A percentile compares a stretch with the other conserved stretches of the same genome.
These are phyloP conservation scores for Pandemis heparana DNA, from an alignment of 2,888 invertebrate genomes.

Conservation along the genomic window DNA sequence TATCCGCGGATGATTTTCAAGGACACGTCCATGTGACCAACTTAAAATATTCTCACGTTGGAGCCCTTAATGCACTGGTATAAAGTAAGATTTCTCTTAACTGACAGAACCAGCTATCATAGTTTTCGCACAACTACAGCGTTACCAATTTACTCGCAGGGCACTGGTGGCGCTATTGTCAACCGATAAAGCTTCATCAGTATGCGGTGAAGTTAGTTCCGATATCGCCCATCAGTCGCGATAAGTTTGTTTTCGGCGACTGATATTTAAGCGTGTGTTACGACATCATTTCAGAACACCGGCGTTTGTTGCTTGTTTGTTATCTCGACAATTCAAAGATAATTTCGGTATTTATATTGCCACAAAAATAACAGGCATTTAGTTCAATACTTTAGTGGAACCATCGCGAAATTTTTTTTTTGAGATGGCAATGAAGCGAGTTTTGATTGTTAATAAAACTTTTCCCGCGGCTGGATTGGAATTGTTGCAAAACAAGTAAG, in stretches of 20 bases:
- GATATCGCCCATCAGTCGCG: not conserved
- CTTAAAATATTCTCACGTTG: not conserved
- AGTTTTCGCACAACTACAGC: not conserved
- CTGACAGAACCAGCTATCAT: not conserved
- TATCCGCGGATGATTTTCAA: not conserved
- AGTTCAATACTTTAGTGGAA: not conserved
- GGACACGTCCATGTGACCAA: not conserved
- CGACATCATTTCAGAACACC: not conserved
- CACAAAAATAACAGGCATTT: not conserved
- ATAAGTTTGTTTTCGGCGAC: not conserved
- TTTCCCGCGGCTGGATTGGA: slow-evolving; percentile 69
- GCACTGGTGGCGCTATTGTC: not conserved
- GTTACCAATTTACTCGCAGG: not conserved
- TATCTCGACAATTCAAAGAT: not conserved
- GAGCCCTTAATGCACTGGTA: not conserved
- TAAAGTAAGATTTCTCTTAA: not conserved
- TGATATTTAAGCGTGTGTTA: not conserved
- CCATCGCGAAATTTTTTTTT: not conserved
- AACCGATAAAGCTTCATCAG: not conserved
- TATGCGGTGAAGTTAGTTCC: not conserved
- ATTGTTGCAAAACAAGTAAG: slow-evolving; percentile 71
- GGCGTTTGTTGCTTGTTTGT: slow-evolving; percentile 5
- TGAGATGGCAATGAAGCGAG: slow-evolving; percentile 65
- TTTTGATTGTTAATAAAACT: slow-evolving; percentile 69
- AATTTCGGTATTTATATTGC: not conserved